Conservation (phyloP, 2,888 invertebrate species). For the Peribatodes rhomboidaria region DNA sequence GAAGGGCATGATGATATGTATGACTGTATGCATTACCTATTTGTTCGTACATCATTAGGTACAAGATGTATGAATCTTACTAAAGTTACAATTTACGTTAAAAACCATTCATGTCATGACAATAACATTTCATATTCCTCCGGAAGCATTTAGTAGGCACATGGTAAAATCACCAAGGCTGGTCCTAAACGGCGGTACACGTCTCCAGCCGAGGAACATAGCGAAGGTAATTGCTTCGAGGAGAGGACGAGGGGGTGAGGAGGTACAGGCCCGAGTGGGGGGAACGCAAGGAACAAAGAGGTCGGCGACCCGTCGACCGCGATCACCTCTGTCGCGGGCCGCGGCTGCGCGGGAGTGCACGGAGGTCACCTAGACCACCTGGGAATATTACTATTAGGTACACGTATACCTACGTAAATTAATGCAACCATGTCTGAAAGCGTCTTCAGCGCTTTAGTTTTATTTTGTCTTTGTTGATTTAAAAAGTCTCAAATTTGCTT, state of each 20-base stretch:
- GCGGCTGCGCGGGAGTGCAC: conserved; percentile 30
- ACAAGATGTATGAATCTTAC: background rate
- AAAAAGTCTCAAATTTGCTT: too few species aligned
- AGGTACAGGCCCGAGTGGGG: conserved; percentile 39
- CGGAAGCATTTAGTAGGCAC: conserved; percentile 38
- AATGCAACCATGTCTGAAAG: conserved; percentile 1
- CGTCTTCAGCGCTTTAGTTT: background rate
- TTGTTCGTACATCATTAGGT: too few species aligned
- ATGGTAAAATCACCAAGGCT: conserved; percentile 48
- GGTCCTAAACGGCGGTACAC: conserved; percentile 39
- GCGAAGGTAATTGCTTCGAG: conserved; percentile 62
- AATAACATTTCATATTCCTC: conserved; percentile 11
- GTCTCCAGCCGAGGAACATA: conserved; percentile 53
- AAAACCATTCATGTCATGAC: background rate
- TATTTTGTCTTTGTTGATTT: too few species aligned
- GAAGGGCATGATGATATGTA: too few species aligned
- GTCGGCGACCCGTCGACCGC: conserved; percentile 72
- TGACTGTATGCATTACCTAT: too few species aligned
- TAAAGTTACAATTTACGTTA: background rate
- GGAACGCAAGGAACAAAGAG: conserved; percentile 70
- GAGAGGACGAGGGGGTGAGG: conserved; percentile 18
- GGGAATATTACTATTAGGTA: conserved; percentile 44
- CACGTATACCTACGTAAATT: background rate
- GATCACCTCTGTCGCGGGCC: conserved; percentile 57
- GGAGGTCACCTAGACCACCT: conserved; percentile 50